phyloP scores from a whole-genome alignment of 2,797 vertebrate genomes.

The Toxotes lorentzi region DNA sequence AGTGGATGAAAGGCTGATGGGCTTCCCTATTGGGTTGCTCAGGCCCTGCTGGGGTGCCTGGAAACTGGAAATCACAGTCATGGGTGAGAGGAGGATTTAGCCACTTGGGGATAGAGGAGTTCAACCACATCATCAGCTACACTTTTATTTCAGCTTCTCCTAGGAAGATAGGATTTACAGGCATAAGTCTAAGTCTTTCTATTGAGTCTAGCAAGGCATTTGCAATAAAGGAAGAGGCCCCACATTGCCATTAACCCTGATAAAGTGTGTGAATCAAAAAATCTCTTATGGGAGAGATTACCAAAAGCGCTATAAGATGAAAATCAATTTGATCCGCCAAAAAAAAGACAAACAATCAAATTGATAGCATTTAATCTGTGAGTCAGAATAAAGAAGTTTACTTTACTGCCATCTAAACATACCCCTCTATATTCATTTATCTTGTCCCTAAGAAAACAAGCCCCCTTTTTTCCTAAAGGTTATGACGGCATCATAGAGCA shows the following conservation, averaged over 20 bases:
- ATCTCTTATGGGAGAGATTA: slow-evolving; percentile 34
- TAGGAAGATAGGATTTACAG: slow-evolving; percentile 65
- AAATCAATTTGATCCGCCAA: slow-evolving; percentile 56
- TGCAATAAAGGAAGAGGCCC: slow-evolving; percentile 52
- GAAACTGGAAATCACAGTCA: slow-evolving; percentile 75
- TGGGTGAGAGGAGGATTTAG: slow-evolving; percentile 61
- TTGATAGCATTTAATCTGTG: slow-evolving; percentile 9
- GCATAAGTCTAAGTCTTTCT: slow-evolving; percentile 45
- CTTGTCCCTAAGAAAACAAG: slow-evolving; percentile 32
- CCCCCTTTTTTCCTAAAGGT: slow-evolving; percentile 34
- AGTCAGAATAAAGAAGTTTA: slow-evolving; percentile 26
- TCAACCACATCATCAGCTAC: slow-evolving; percentile 60
- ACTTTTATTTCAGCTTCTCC: slow-evolving; percentile 66
- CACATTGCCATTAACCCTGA: slow-evolving; percentile 38
- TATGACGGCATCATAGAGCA: slow-evolving; percentile 50
- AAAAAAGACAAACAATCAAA: slow-evolving; percentile 10
- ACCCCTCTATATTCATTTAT: slow-evolving; percentile 17
- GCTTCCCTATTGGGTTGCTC: slow-evolving; percentile 73
- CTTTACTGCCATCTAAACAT: background rate
- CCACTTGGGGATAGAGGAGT: slow-evolving; percentile 41
- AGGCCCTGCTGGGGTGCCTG: slow-evolving; percentile 65
- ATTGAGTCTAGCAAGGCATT: slow-evolving; percentile 35
- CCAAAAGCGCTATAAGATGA: slow-evolving; percentile 15
- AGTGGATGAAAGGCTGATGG: slow-evolving; percentile 74
- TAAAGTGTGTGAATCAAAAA: slow-evolving; percentile 54